Base-by-base conservation (phyloP, 2,888 invertebrate species). In the Globia sparganii region DNA sequence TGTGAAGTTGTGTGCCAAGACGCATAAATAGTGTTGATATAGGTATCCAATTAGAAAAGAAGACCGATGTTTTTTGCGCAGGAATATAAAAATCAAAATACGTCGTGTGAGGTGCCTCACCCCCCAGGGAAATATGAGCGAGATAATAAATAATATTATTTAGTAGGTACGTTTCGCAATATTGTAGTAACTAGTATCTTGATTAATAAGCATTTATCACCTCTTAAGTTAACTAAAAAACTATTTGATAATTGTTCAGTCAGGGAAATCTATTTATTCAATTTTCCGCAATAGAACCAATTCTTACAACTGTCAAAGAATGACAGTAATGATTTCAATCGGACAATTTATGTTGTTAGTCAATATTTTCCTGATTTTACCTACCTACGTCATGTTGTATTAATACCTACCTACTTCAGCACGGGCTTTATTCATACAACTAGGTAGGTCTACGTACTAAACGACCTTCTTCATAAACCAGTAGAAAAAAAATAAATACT, bases 21-120 rank as follows among this genome's bases (percentile, higher is more conserved):
- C 37, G 28, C 62, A 77, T 70, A n/a, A 56, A 77, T 56, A 71
- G 13, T 77, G 15, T 56, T 56, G 31, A 25, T 34, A 53, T 28
- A 18, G 46, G 21, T 53, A 62, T 69, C 56, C 46, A 64, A 58
- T 71, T 65, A 53, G 64, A 58, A 72, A 58, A 58, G 28, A 49
- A 18, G 49, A 59, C 21, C 15, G 15, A 77, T 77, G 28, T 56
- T 70, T 69, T 62, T 28, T 62, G 62, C 37, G 21, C 34, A 34
- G 15, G 15, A 56, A 77, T 34, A 69, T 69, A 62, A 15, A 61
- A 40, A 77, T 56, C 40, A 34, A 77, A 76, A 62, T 46, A 56
- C 18, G 15, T 18, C 6, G 6, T 21, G 46, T 4, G 15, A 40
- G 49, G 43, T 62, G 34, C 28, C 11, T 21, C 15, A 53, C 25